phyloP scores from a whole-genome alignment of 1,140 invertebrate species.

The Drosophila kohkoa region DNA sequence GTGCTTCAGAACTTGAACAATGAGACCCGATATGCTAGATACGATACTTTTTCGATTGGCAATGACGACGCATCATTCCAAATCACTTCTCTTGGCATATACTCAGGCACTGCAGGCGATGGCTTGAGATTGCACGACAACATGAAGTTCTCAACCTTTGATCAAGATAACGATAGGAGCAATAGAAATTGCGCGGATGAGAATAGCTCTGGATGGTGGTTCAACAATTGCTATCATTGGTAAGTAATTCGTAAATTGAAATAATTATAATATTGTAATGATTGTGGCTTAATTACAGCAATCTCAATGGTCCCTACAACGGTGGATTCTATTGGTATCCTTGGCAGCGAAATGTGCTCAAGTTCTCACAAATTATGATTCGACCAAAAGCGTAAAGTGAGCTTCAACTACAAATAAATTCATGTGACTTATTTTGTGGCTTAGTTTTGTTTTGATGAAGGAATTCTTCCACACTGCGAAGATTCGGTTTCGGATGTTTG shows the following conservation, averaged over 20 bases:
- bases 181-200: conserved; percentile 89
- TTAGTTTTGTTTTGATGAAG: too few relatives aligned
- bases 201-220: conserved; percentile 88
- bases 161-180: conserved; percentile 89
- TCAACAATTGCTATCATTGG: conserved; percentile 84
- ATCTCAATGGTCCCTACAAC: conserved; percentile 43
- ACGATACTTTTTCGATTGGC: conserved; percentile 28
- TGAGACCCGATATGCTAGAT: conserved; percentile 31
- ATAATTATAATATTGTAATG: background rate
- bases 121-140: conserved; percentile 88
- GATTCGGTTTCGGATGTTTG: conserved; percentile 40
- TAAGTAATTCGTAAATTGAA: background rate
- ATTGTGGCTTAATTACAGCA: conserved; percentile 17
- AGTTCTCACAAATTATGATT: conserved; percentile 45
- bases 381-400: conserved; percentile 7
- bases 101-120: conserved; percentile 88
- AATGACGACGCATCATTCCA: conserved; percentile 87
- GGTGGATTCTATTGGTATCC: conserved; percentile 45
- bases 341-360: conserved; percentile 44
- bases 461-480: background rate
- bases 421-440: too few relatives aligned
- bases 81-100: conserved; percentile 87
- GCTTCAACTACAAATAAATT: too few relatives aligned
- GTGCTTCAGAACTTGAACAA: conserved; percentile 20
- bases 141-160: conserved; percentile 89